Conservation (phyloP, 64 coral and sea anemone species). For the Stylophora pistillata region DNA sequence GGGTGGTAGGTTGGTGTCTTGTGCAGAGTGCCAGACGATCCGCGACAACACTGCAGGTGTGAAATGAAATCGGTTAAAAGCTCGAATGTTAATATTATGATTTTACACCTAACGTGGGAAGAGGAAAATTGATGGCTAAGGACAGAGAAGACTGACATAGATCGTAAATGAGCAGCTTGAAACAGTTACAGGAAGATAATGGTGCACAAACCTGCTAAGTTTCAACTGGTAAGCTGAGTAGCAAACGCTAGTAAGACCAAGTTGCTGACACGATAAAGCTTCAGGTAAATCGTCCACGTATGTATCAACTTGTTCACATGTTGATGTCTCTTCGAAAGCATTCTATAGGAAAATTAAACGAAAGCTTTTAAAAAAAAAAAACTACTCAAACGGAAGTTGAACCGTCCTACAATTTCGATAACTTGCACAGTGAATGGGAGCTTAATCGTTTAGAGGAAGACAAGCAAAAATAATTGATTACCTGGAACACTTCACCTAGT, state of each 20-base stretch:
- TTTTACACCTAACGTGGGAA: not conserved
- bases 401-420: not conserved
- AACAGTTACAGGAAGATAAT: no score
- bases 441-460: no score
- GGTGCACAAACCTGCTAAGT: slow-evolving; percentile 38
- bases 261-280: slow-evolving; percentile 12
- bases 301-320: not conserved
- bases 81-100: not conserved
- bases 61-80: not conserved
- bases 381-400: not conserved
- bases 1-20: not conserved
- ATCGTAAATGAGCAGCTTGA: no score
- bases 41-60: not conserved
- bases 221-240: not conserved
- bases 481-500: no score
- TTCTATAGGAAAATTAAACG: not conserved
- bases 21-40: not conserved
- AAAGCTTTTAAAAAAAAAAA: not conserved
- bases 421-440: no score
- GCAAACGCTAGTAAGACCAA: not conserved
- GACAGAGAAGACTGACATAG: not conserved
- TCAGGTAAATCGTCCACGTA: slow-evolving; percentile 25
- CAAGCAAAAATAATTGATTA: no score
- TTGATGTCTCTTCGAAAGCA: not conserved
- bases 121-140: not conserved